phyloP scores from a whole-genome alignment of 2,113 vertebrate genomes.

The Copsychus sechellarum region DNA sequence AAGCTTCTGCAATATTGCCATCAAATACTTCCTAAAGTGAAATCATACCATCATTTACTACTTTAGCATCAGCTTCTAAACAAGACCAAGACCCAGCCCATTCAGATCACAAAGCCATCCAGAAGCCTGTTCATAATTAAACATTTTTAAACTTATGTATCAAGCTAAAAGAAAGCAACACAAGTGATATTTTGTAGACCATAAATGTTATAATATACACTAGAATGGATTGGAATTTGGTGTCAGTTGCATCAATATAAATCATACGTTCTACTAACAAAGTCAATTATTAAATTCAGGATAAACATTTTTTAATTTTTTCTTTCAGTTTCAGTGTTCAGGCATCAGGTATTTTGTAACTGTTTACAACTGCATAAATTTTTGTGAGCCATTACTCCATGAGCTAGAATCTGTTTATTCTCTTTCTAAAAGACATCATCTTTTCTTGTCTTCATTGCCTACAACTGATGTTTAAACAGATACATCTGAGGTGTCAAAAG shows the following conservation, averaged over 20 bases:
- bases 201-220: neutral
- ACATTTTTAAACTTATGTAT: accelerated
- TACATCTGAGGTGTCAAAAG: neutral
- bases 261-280: neutral
- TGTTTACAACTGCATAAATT: neutral
- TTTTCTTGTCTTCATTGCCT: neutral
- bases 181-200: neutral
- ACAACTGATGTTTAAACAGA: neutral
- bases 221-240: neutral
- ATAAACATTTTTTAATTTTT: neutral
- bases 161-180: neutral
- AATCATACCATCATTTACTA: neutral
- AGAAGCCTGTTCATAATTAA: neutral
- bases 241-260: neutral
- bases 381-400: neutral
- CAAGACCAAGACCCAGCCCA: neutral
- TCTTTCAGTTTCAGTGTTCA: neutral
- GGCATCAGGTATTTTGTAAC: neutral
- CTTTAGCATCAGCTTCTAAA: neutral
- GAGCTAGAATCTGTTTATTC: neutral
- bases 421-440: neutral
- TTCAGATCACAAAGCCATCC: neutral
- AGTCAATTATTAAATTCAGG: neutral
- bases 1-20: neutral
- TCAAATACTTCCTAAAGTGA: neutral